phyloP scores from a whole-genome alignment of 2,113 vertebrate genomes.

The Cervus canadensis region DNA sequence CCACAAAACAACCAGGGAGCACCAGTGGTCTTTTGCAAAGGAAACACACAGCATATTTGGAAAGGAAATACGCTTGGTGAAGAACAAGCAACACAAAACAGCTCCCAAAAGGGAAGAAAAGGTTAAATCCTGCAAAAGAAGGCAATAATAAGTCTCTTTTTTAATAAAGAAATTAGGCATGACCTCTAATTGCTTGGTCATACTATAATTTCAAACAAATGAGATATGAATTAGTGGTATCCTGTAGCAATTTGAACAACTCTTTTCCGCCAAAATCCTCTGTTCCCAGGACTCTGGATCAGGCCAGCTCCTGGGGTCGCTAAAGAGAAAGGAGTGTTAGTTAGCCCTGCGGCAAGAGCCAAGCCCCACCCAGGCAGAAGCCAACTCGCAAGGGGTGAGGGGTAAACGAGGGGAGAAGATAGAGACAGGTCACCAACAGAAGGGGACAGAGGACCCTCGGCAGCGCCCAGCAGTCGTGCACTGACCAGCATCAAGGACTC shows the following conservation, averaged over 20 bases:
- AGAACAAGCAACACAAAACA: constrained; percentile 59
- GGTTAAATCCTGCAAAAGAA: constrained; percentile 72
- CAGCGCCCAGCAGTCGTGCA: accelerated
- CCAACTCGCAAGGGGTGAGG: background rate
- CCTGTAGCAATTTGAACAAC: background rate
- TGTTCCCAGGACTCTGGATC: background rate
- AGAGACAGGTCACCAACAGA: background rate
- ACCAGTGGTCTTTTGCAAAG: constrained; percentile 17
- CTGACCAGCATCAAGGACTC: background rate
- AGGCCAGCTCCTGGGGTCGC: background rate
- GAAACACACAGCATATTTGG: background rate
- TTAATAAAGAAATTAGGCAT: constrained; percentile 43
- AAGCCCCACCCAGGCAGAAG: background rate
- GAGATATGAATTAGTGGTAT: constrained; percentile 10
- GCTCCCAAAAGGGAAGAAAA: constrained; percentile 17
- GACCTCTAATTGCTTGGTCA: constrained; percentile 23
- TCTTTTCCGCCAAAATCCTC: background rate
- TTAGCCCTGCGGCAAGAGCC: background rate
- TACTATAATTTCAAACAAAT: background rate
- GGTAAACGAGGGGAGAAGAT: background rate
- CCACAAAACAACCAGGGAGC: background rate
- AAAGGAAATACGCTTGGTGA: background rate
- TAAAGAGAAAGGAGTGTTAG: constrained; percentile 42
- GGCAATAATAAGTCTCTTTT: constrained; percentile 4
- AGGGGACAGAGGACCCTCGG: background rate